Conservation (phyloP, 2,888 invertebrate genomes). For the Cremastinae sp. region DNA sequence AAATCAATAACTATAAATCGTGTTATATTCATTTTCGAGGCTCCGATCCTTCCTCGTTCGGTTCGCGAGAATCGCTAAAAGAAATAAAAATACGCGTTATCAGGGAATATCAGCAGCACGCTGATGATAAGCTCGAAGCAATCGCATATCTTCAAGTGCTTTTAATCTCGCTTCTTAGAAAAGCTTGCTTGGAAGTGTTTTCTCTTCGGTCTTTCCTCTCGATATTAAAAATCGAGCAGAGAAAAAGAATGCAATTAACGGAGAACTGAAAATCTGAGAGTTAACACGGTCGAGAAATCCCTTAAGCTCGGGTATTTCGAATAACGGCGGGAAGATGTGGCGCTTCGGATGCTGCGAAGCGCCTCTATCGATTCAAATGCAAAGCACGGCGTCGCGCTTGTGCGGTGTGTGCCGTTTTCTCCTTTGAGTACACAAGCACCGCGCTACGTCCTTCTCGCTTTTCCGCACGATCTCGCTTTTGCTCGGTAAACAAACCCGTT, state of each 20-base stretch:
- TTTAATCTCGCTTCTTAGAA: no score
- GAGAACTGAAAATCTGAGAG: not conserved
- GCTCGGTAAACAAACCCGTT: no score
- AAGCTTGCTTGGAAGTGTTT: no score
- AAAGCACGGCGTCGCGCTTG: conserved; percentile 21
- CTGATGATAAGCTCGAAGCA: conserved; percentile 39
- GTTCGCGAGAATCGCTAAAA: conserved; percentile 3
- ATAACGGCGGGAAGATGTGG: conserved; percentile 11
- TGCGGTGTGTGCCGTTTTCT: conserved; percentile 3
- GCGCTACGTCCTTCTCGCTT: conserved; percentile 5
- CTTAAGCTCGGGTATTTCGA: not conserved
- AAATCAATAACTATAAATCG: not conserved
- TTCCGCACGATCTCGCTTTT: no score
- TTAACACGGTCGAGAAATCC: not conserved
- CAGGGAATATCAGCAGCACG: conserved; percentile 31
- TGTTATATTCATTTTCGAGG: conserved; percentile 3
- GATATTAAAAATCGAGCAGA: no score
- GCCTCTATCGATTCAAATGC: conserved; percentile 34
- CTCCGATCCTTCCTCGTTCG: conserved; percentile 15
- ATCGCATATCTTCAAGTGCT: conserved; percentile 18
- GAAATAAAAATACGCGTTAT: conserved; percentile 23
- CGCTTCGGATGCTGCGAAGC: not conserved
- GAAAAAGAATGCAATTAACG: not conserved
- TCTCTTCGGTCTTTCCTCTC: no score
- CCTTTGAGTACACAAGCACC: conserved; percentile 1